These are phyloP conservation scores for Loxodonta africana DNA, from an alignment of 2,113 vertebrate genomes.

Conservation along the genomic window DNA sequence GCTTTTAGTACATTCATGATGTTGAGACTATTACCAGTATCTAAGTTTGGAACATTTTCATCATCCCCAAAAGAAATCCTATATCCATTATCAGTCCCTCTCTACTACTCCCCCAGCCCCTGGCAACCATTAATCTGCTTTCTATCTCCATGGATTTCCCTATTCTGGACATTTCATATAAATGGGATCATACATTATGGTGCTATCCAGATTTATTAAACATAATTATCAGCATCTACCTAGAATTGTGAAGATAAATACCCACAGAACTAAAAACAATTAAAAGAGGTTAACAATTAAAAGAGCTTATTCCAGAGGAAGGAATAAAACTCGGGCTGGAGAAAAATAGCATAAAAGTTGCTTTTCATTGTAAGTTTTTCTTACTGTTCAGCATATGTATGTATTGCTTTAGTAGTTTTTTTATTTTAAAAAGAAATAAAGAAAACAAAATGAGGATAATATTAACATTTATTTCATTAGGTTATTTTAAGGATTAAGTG, in stretches of 20 bases:
- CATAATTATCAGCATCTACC: neutral
- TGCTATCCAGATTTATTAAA: neutral
- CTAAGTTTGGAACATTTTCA: neutral
- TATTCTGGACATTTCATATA: neutral
- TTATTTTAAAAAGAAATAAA: neutral
- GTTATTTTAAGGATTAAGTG: conserved; percentile 23
- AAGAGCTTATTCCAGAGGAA: neutral
- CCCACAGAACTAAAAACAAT: conserved; percentile 12
- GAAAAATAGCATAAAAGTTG: neutral
- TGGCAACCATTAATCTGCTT: neutral
- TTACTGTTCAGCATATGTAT: neutral
- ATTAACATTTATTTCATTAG: conserved; percentile 29
- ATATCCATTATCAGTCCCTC: neutral
- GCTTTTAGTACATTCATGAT: neutral
- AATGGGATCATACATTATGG: neutral
- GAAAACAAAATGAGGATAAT: neutral
- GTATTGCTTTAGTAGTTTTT: conserved; percentile 26
- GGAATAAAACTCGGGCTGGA: neutral
- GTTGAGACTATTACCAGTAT: neutral
- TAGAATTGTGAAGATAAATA: conserved; percentile 28
- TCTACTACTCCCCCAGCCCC: too few relatives aligned
- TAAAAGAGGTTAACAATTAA: conserved; percentile 14
- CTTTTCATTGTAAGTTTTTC: neutral
- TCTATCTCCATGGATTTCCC: neutral
- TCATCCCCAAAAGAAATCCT: neutral